Base-by-base conservation (phyloP, 1,140 invertebrate genomes). In the Venustaconcha ellipsiformis region DNA sequence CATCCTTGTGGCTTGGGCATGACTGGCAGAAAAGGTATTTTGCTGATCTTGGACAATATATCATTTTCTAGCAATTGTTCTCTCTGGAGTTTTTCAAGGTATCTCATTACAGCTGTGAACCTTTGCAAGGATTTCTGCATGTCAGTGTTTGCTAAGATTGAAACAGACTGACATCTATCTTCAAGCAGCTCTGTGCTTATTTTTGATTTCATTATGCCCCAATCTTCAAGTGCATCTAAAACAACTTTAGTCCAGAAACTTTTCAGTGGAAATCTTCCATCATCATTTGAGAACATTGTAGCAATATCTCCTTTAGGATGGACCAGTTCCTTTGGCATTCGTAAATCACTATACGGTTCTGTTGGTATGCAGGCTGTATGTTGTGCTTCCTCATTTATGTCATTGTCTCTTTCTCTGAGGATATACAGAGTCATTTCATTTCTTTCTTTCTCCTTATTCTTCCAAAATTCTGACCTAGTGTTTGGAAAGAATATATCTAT, bases 181-280 rank as follows among this genome's bases (percentile, higher is more conserved):
- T 75, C 17, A 17, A 84, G 55, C 26, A 74, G 37, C 14, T 76
- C 58, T 58, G 62, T 59, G 14, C 68, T n/a, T 48, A 84, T 30
- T 23, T 60, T 70, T 62, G 76, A 67, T 59, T 8, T 73, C 60
- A 68, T 69, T 78, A 83, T 83, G 12, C 80, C 80, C 15, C 80
- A 68, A 6, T 68, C 12, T n/a, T 57, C 26, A n/a, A 83, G 57
- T 55, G 18, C 69, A 30, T 56, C 15, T 15, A 79, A 30, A 57
- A n/a, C n/a, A n/a, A n/a, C n/a, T n/a, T n/a, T n/a, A n/a, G n/a
- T n/a, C n/a, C n/a, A n/a, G n/a, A n/a, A n/a, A n/a, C n/a, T n/a
- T n/a, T n/a, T n/a, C n/a, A n/a, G n/a, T n/a, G n/a, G n/a, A 72
- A 76, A 76, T 20, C 56, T 18, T 62, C 67, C 74, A 14, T 76